Evolutionary conservation across 2,113 vertebrate species (phyloP).

Genomic region (Odocoileus hemionus): DNA sequence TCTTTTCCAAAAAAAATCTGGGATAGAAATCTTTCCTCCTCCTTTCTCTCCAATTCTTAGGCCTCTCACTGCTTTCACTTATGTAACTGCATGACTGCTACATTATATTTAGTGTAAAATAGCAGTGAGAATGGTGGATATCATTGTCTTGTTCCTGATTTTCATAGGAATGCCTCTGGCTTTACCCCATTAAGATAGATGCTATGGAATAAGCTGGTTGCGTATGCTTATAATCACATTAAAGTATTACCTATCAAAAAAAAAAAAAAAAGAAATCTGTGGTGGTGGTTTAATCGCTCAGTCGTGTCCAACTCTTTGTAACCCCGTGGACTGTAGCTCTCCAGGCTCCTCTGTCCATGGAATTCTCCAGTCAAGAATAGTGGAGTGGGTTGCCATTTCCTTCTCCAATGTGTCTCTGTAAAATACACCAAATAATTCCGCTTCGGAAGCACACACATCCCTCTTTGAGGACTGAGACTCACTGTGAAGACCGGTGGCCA

Average conservation of each 20-base stretch:
- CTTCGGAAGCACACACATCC: background rate
- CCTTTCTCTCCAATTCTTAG: background rate
- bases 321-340: background rate
- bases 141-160: background rate
- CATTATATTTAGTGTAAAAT: background rate
- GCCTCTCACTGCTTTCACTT: background rate
- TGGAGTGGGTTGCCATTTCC: background rate
- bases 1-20: background rate
- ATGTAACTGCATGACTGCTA: background rate
- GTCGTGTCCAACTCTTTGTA: background rate
- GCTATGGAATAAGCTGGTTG: background rate
- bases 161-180: background rate
- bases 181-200: background rate
- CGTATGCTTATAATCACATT: background rate
- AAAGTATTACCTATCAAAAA: background rate
- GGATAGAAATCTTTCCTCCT: background rate
- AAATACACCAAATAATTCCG: background rate
- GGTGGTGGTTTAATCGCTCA: background rate
- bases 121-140: background rate
- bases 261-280: background rate
- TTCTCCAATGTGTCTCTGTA: background rate
- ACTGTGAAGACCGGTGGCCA: background rate
- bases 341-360: background rate
- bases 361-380: background rate
- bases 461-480: background rate